Conservation (phyloP, 2,888 invertebrate genomes). For the Sialis lutaria region DNA sequence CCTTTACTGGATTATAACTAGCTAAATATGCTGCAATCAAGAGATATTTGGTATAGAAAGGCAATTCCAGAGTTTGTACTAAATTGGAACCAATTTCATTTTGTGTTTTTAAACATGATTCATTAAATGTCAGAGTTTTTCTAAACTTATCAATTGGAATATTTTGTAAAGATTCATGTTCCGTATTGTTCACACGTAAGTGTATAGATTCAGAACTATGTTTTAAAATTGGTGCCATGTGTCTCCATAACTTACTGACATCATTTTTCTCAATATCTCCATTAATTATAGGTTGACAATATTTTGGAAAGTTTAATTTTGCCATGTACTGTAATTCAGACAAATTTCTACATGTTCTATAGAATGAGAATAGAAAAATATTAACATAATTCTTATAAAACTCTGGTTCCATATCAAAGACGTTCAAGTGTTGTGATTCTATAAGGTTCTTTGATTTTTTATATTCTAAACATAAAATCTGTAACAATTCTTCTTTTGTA, state of each 20-base stretch:
- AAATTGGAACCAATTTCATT: constrained; percentile 18
- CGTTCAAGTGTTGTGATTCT: constrained; percentile 12
- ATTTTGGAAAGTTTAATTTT: constrained; percentile 54
- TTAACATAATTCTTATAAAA: constrained; percentile 67
- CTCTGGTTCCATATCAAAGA: constrained; percentile 20
- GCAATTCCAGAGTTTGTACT: constrained; percentile 57
- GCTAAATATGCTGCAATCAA: constrained; percentile 83
- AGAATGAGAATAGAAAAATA: constrained; percentile 70
- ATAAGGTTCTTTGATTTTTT: constrained; percentile 16
- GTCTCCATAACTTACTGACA: constrained; percentile 57
- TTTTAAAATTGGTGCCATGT: constrained; percentile 59
- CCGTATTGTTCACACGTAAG: constrained; percentile 34
- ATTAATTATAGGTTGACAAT: constrained; percentile 58
- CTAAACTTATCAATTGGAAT: background rate
- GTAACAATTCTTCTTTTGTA: constrained; percentile 44
- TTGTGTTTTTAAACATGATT: background rate
- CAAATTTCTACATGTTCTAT: constrained; percentile 67
- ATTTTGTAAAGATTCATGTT: constrained; percentile 7
- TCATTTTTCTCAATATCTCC: constrained; percentile 45
- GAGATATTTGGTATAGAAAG: constrained; percentile 78
- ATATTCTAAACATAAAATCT: constrained; percentile 30
- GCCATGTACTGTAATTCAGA: constrained; percentile 70
- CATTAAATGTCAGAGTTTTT: constrained; percentile 1
- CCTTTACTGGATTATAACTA: constrained; percentile 79
- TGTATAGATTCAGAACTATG: constrained; percentile 61